A percentile compares a stretch with the other conserved stretches of the same genome.
phyloP scores from a whole-genome alignment of 1,140 invertebrate species.

The Leptopilina boulardi region DNA sequence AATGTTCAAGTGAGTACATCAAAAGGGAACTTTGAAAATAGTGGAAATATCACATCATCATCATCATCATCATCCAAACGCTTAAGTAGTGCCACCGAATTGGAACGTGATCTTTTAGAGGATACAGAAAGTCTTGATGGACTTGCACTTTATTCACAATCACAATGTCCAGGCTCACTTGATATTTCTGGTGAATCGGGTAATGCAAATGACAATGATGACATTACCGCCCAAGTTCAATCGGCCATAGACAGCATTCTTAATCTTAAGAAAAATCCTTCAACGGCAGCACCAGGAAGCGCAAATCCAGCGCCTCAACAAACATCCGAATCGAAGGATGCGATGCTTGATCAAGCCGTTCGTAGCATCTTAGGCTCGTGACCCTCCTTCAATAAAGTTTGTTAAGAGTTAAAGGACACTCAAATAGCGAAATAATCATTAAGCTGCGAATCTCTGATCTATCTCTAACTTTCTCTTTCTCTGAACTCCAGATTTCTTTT shows the following conservation, averaged over 20 bases:
- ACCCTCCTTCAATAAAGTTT: slow-evolving; percentile 75
- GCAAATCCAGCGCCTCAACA: slow-evolving; percentile 45
- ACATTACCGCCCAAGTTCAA: slow-evolving; percentile 86
- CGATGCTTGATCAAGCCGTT: slow-evolving; percentile 77
- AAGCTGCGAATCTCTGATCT: slow-evolving; percentile 13
- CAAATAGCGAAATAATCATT: slow-evolving; percentile 25
- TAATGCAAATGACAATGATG: slow-evolving; percentile 73
- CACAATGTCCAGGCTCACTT: slow-evolving; percentile 56
- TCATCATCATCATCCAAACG: slow-evolving; percentile 49
- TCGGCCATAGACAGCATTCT: slow-evolving; percentile 87
- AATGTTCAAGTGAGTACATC: slow-evolving; percentile 51
- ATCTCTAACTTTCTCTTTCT: too few relatives aligned
- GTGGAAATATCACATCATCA: slow-evolving; percentile 52
- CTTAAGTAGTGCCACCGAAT: slow-evolving; percentile 66
- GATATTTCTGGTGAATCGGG: slow-evolving; percentile 42
- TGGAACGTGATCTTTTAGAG: slow-evolving; percentile 71
- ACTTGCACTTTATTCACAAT: slow-evolving; percentile 67
- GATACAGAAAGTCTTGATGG: slow-evolving; percentile 71
- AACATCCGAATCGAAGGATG: slow-evolving; percentile 69
- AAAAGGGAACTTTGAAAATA: slow-evolving; percentile 45
- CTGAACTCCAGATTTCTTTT: too few relatives aligned
- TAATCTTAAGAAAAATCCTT: slow-evolving; percentile 79
- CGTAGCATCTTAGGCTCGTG: slow-evolving; percentile 78
- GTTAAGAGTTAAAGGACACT: slow-evolving; percentile 57
- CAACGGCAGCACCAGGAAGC: slow-evolving; percentile 49